Percentiles rank a stretch among this genome's conserved stretches.
phyloP scores from a whole-genome alignment of 2,113 vertebrate species.

The Pseudorhombus dupliciocellatus region DNA sequence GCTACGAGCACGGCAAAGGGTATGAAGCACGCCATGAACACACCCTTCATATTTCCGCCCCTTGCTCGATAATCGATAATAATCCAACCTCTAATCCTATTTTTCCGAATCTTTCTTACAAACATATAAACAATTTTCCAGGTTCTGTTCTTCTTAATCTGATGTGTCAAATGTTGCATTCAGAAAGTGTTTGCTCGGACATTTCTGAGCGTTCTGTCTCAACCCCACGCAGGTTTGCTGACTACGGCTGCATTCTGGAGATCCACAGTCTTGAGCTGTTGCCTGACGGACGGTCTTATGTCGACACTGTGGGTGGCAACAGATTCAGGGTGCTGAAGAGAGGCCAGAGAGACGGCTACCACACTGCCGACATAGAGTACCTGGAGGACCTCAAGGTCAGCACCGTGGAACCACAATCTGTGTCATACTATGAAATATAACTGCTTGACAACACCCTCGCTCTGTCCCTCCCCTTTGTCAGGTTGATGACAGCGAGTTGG shows the following conservation, averaged over 20 bases:
- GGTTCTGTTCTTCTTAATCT: not conserved
- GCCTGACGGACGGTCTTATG: slow-evolving; percentile 86
- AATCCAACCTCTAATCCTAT: too few relatives aligned
- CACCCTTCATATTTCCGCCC: too few relatives aligned
- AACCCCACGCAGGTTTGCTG: slow-evolving; percentile 83
- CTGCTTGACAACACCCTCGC: not conserved
- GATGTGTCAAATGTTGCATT: not conserved
- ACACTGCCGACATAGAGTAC: slow-evolving; percentile 89
- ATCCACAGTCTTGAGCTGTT: slow-evolving; percentile 84
- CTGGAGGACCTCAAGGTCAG: slow-evolving; percentile 87
- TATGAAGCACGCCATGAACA: slow-evolving; percentile 45
- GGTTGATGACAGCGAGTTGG: slow-evolving; percentile 84
- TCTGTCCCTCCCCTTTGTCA: slow-evolving; percentile 36
- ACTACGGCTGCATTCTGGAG: slow-evolving; percentile 90
- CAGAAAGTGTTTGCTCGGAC: not conserved
- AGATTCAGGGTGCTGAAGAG: slow-evolving; percentile 87
- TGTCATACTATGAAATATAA: not conserved
- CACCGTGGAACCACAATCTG: not conserved
- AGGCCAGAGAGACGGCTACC: slow-evolving; percentile 88
- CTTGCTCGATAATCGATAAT: too few relatives aligned
- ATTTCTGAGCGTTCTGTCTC: not conserved
- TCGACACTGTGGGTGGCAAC: slow-evolving; percentile 84
- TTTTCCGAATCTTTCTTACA: too few relatives aligned
- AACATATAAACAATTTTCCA: too few relatives aligned
- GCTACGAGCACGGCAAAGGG: slow-evolving; percentile 88